Evolutionary conservation across 2,113 vertebrate species (phyloP), one percentile per base, ranked within the genome.

Genomic region (Xyliphius kryptos): DNA sequence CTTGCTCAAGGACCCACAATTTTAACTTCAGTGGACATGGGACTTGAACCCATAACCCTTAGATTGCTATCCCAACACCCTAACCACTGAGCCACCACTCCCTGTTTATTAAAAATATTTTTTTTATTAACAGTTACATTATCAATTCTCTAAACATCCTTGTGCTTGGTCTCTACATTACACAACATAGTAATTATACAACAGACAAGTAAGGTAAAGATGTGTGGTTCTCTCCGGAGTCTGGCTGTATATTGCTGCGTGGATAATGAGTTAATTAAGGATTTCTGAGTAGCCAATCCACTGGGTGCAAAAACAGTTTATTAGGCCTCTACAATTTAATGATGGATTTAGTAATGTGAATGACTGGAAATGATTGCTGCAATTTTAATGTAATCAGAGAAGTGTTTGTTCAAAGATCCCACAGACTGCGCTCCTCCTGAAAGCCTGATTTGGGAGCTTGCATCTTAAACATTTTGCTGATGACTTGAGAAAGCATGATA

Each of bases 301-400:
- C 63, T 49, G 53, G 19, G 63, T 56, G 36, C 14, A 46, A 32
- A 43, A 41, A 51, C 48, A 37, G 16, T 61, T 50, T 66, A 56
- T 48, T 52, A 61, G 32, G 36, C 47, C 14, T 50, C 13, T 14
- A 53, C 21, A 26, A 44, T 20, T 50, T 13, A 66, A 3, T 61
- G 50, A 57, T 4, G 14, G 6, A 14, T 11, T 50, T 16, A 59
- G 40, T 49, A 36, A 61, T 54, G 55, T 50, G 21, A 48, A 61
- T 14, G 48, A 49, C 59, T 48, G 11, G 47, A 52, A 15, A 53
- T 67, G 64, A 67, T 59, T 53, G 46, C 46, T 46, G 54, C 56
- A 47, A 71, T 58, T 26, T 43, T 48, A 46, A 46, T 58, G 64
- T 62, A 58, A 58, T 63, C 64, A 58, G 44, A 62, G 22, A 41